Conservation (phyloP, 2,113 vertebrate species). For the Pollimyrus isidori region DNA sequence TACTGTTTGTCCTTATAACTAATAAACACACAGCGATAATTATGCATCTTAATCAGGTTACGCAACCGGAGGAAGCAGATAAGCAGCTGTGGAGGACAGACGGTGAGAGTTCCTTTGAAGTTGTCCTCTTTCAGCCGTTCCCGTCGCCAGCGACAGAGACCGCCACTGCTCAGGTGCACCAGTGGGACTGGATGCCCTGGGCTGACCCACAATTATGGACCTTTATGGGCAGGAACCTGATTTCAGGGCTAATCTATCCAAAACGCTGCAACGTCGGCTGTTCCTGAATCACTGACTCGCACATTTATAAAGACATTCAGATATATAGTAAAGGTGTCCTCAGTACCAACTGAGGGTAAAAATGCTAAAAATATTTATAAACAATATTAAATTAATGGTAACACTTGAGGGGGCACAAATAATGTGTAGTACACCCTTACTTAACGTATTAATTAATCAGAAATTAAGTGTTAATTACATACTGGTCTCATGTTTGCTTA, state of each 20-base stretch:
- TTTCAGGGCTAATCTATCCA: background rate
- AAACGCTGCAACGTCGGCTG: background rate
- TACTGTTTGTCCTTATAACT: background rate
- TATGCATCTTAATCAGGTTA: conserved; percentile 24
- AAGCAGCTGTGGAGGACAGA: conserved; percentile 18
- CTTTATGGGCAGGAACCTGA: background rate
- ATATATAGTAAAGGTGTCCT: background rate
- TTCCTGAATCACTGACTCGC: background rate
- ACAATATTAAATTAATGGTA: background rate
- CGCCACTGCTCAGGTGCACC: background rate
- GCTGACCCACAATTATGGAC: background rate
- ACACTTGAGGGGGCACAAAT: no score
- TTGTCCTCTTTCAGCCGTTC: background rate
- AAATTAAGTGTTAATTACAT: no score
- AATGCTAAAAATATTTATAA: background rate
- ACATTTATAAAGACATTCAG: background rate
- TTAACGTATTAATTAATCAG: no score
- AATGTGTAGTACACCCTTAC: no score
- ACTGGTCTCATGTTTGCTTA: no score
- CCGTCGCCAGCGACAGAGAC: background rate
- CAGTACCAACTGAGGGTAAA: background rate
- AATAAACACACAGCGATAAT: conserved; percentile 11
- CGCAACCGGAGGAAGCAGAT: conserved; percentile 26
- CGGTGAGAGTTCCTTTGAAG: conserved; percentile 36
- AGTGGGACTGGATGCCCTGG: background rate